Evolutionary conservation across 2,888 invertebrate species (phyloP).

Genomic region (Thyatira batis): DNA sequence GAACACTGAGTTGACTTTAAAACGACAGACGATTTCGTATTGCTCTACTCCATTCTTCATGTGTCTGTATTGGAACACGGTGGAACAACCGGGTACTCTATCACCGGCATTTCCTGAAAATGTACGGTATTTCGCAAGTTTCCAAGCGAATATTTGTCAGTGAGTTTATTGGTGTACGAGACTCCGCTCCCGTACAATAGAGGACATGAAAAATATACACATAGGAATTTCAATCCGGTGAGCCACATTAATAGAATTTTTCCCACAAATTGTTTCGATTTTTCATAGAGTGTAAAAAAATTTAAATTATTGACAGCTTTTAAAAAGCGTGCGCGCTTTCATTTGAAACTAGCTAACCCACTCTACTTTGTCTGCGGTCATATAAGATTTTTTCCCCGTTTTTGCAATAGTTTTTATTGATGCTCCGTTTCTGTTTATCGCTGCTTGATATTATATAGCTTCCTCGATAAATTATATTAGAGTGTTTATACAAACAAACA

Average conservation of each 20-base stretch:
- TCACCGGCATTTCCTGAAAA: constrained; percentile 25
- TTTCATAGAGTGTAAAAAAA: constrained; percentile 4
- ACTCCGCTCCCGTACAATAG: constrained; percentile 17
- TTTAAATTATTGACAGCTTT: too few species aligned
- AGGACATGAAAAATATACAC: constrained; percentile 12
- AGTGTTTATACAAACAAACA: too few species aligned
- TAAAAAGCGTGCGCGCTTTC: too few species aligned
- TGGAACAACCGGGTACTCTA: constrained; percentile 12
- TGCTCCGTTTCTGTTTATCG: too few species aligned
- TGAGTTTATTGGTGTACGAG: constrained; percentile 24
- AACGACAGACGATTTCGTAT: constrained; percentile 10
- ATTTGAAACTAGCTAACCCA: too few species aligned
- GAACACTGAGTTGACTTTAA: constrained; percentile 4
- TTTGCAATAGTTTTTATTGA: too few species aligned
- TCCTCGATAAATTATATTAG: too few species aligned
- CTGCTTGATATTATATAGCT: too few species aligned
- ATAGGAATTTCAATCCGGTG: constrained; percentile 7
- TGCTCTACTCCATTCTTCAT: constrained; percentile 6
- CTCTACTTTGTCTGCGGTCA: too few species aligned
- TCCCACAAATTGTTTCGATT: constrained; percentile 6
- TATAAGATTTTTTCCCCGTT: too few species aligned
- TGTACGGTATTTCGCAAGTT: constrained; percentile 23
- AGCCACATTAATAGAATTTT: constrained; percentile 12
- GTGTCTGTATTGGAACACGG: constrained; percentile 7
- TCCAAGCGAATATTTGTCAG: constrained; percentile 28